Base-by-base conservation (phyloP, 2,888 invertebrate species). In the Clistopyga incitator region DNA sequence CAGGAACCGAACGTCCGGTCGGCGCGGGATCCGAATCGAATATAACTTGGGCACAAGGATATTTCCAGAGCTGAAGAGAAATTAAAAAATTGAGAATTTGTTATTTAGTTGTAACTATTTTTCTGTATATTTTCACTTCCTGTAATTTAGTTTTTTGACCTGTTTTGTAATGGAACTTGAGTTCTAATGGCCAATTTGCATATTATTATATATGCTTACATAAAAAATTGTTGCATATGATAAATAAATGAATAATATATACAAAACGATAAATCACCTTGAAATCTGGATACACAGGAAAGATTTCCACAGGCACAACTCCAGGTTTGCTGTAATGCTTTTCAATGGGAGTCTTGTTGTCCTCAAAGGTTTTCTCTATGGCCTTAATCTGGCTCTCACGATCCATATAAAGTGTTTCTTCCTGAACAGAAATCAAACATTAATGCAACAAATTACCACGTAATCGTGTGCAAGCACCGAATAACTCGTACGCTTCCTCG, bases 21-120 rank as follows among this genome's bases (percentile, higher is more conserved):
- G 99, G 98, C 6, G 99, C 98, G 11, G 99, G 99, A 94, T 99
- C 99, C 0, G 98, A 97, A 93, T 99, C 99, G 93, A 99, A 99
- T 91, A 99, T 98, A 86, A 99, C 99, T 93, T 97, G 97, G 65
- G 99, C 99, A 93, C 99, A 99, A 0, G 99, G 98, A 94, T 98
- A 98, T 92, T 98, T 98, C 99, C 99, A 99, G 91, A 98, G 95
- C 95, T 95, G 90, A 76, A 93, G 91, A 54, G 80, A 61, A 59
- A 34, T n/a, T n/a, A n/a, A n/a, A 29, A 29, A 29, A 29, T 29
- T 29, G 29, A 1, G 6, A 34, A 34, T 1, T 34, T 34, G 34
- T 34, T 8, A 38, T 38, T 4, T 38, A 38, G 8, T 38, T 6
- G 1, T 38, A 38, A 3, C 8, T 38, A 8, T 1, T 38, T 38